phyloP scores from a whole-genome alignment of 2,797 vertebrate species.

The Anguilla marmorata region DNA sequence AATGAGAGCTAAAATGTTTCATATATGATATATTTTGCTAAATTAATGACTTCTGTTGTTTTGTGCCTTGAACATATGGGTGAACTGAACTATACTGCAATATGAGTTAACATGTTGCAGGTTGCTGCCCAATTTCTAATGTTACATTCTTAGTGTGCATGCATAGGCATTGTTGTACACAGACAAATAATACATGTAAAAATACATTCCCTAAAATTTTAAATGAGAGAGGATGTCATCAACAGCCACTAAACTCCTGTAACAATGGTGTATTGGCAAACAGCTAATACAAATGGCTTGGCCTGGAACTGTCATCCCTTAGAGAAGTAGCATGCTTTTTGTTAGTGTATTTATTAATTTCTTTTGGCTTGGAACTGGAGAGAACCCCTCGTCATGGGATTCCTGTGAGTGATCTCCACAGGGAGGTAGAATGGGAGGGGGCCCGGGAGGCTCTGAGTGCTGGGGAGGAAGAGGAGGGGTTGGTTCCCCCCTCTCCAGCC shows the following conservation, averaged over 20 bases:
- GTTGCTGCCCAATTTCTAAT: not conserved
- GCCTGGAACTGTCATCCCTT: not conserved
- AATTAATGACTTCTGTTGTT: not conserved
- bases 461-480: slow-evolving; percentile 26
- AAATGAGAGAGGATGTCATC: not conserved
- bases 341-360: slow-evolving; percentile 55
- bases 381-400: slow-evolving; percentile 59
- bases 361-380: slow-evolving; percentile 50
- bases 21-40: not conserved
- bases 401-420: slow-evolving; percentile 59
- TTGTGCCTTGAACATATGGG: not conserved
- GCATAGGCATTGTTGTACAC: not conserved
- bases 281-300: not conserved
- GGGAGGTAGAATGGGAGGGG: not conserved
- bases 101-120: not conserved
- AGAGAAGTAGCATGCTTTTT: slow-evolving; percentile 19
- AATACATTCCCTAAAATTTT: not conserved
- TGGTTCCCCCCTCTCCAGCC: slow-evolving; percentile 43
- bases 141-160: not conserved
- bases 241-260: not conserved
- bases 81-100: not conserved
- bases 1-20: not conserved
- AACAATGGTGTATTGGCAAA: not conserved
- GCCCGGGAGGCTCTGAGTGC: slow-evolving; percentile 39
- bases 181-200: not conserved